These are phyloP conservation scores for Pseudonaja textilis DNA, from an alignment of 2,113 vertebrate genomes.

Conservation along the genomic window DNA sequence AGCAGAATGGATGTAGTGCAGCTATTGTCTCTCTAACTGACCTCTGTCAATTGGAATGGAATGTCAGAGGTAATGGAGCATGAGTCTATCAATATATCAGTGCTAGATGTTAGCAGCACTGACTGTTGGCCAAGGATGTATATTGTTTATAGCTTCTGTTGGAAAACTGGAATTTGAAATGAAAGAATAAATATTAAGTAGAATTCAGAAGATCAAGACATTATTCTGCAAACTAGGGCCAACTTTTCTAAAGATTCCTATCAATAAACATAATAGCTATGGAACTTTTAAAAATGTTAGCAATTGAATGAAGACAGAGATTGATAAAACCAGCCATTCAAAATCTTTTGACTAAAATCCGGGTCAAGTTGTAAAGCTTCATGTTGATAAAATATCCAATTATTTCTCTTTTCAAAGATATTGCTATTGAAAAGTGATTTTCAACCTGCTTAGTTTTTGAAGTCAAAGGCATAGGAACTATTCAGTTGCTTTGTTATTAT, in stretches of 20 bases:
- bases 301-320: neutral
- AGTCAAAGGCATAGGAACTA: neutral
- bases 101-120: neutral
- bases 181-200: neutral
- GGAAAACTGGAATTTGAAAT: neutral
- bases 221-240: neutral
- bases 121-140: neutral
- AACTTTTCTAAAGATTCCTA: neutral
- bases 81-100: neutral
- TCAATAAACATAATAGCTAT: neutral
- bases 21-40: neutral
- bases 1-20: neutral
- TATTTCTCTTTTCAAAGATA: neutral
- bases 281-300: neutral
- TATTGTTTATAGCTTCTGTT: neutral
- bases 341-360: neutral
- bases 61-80: neutral
- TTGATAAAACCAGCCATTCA: neutral
- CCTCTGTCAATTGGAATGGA: neutral
- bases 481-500: neutral
- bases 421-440: neutral
- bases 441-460: neutral
- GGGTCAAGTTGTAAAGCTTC: neutral
- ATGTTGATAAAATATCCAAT: neutral
- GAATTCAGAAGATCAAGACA: neutral